These are phyloP conservation scores for Andrena trimmerana DNA, from an alignment of 2,888 invertebrate species.

Conservation along the genomic window DNA sequence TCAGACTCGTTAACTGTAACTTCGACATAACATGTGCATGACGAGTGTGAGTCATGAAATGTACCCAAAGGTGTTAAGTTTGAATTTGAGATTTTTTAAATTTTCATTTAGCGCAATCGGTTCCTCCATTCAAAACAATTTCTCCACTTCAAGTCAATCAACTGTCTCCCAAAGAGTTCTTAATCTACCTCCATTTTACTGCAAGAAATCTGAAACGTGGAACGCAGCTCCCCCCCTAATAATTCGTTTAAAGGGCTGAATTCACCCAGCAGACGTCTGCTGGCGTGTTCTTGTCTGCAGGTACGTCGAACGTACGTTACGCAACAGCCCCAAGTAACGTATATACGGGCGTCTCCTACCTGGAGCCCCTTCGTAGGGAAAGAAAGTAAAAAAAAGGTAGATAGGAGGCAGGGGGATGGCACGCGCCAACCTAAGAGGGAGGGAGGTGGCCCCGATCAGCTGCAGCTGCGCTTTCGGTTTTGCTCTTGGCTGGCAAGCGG, in stretches of 20 bases:
- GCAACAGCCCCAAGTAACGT: conserved; percentile 75
- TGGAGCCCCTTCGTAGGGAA: conserved; percentile 67
- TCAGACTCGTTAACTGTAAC: too few species aligned
- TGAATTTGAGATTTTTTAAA: too few species aligned
- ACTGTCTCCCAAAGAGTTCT: background rate
- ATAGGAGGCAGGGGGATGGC: conserved; percentile 71
- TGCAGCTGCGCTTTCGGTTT: conserved; percentile 74
- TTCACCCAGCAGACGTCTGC: background rate
- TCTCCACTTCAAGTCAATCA: too few species aligned
- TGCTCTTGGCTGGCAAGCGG: conserved; percentile 69
- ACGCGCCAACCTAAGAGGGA: conserved; percentile 73
- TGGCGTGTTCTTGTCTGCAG: conserved; percentile 57
- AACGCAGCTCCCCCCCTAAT: background rate
- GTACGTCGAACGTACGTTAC: conserved; percentile 76
- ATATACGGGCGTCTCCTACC: conserved; percentile 72
- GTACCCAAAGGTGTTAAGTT: too few species aligned
- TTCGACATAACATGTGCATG: too few species aligned
- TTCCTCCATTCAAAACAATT: too few species aligned
- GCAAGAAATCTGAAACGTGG: background rate
- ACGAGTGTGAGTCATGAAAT: too few species aligned
- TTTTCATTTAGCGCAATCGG: too few species aligned
- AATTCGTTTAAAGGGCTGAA: conserved; percentile 47
- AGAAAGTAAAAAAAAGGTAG: conserved; percentile 48
- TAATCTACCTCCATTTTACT: background rate
- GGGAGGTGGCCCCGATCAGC: conserved; percentile 69